A percentile compares a stretch with the other conserved stretches of the same genome.
Evolutionary conservation across 2,113 vertebrate genomes (phyloP).

Genomic region (Pteronura brasiliensis): DNA sequence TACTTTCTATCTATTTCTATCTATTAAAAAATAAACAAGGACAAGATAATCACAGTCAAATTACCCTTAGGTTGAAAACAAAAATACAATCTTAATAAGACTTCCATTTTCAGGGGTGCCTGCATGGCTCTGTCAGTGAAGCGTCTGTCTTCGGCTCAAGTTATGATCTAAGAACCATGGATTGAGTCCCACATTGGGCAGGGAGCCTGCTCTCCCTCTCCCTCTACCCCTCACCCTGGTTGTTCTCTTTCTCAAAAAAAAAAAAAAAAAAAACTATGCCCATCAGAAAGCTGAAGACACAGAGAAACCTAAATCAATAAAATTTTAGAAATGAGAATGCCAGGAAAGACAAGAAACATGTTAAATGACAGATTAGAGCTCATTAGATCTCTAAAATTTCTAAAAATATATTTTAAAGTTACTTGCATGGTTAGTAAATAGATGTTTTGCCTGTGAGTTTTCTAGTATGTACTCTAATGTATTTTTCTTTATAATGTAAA

Average conservation of each 20-base stretch:
- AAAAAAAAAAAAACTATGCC: neutral
- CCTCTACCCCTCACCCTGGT: too few species aligned
- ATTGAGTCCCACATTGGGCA: fast-evolving
- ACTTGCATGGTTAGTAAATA: neutral
- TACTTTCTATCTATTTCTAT: neutral
- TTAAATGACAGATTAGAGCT: neutral
- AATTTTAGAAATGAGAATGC: neutral
- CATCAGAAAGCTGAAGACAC: neutral
- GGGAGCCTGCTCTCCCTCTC: neutral
- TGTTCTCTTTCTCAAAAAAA: neutral
- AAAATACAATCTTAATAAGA: neutral
- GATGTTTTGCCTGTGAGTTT: neutral
- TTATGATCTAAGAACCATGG: neutral
- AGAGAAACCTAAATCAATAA: neutral
- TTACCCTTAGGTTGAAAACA: neutral
- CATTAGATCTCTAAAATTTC: neutral
- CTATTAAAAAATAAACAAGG: neutral
- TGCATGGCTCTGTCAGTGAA: neutral
- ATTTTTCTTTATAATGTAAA: neutral
- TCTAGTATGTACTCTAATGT: neutral
- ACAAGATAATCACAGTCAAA: neutral
- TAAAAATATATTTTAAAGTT: neutral
- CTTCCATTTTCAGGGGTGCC: neutral
- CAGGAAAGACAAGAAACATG: neutral
- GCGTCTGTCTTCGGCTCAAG: fast-evolving